Conservation (phyloP, 2,113 vertebrate species). For the Lethenteron camtschaticum region DNA sequence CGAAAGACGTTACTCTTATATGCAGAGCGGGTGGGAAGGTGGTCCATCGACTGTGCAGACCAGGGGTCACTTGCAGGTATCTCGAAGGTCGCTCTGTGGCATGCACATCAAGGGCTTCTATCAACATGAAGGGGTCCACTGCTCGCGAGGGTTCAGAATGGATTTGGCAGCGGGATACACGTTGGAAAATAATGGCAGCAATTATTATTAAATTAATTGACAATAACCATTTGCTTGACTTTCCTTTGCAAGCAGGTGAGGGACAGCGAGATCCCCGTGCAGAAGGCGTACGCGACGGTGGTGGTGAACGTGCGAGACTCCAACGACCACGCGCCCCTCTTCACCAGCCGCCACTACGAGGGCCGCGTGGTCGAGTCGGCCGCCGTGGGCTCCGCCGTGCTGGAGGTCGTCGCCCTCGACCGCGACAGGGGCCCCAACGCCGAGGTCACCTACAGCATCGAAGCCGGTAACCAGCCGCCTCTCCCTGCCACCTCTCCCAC, state of each 20-base stretch:
- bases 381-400: conserved; percentile 48
- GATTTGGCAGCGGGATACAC: too few relatives aligned
- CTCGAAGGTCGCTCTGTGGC: too few relatives aligned
- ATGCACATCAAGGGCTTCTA: too few relatives aligned
- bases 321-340: conserved; percentile 81
- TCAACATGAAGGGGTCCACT: too few relatives aligned
- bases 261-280: conserved; percentile 87
- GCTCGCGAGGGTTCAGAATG: too few relatives aligned
- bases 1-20: too few relatives aligned
- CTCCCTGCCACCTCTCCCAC: not conserved
- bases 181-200: too few relatives aligned
- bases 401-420: conserved; percentile 72
- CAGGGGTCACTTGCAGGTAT: too few relatives aligned
- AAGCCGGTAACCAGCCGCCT: conserved; percentile 44
- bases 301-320: conserved; percentile 57
- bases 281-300: conserved; percentile 67
- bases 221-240: too few relatives aligned
- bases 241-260: conserved; percentile 34
- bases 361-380: conserved; percentile 67
- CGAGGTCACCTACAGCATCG: conserved; percentile 61
- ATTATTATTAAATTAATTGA: too few relatives aligned
- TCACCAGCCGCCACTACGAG: conserved; percentile 53
- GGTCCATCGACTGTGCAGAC: too few relatives aligned
- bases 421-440: conserved; percentile 78
- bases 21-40: too few relatives aligned